Base-by-base conservation (phyloP, 2,888 invertebrate species). In the Cantharis lateralis region DNA sequence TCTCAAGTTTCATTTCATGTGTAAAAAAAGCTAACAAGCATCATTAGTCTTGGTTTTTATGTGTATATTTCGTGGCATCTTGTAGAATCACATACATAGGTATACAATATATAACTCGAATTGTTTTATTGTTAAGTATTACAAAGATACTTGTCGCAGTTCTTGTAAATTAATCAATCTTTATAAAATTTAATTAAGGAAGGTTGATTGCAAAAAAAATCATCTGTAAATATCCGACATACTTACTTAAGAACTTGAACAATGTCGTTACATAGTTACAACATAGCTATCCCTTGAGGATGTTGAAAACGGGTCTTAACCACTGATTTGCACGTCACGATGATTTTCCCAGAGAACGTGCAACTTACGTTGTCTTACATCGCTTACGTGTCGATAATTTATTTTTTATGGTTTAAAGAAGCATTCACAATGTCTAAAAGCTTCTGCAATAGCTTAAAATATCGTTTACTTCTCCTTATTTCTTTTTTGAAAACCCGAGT, bases 271-370 rank as follows among this genome's bases (percentile, higher is more conserved):
- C 48, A 48, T 48, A 48, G 48, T 48, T 48, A 48, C 48, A 48
- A 48, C 48, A 48, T 48, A 48, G 48, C n/a, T 48, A 76, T 74
- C 72, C 77, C 75, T 68, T 68, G 61, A 68, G 72, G 77, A 64
- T 26, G 63, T 68, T 62, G 76, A 64, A 63, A 69, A 72, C 32
- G 66, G 28, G 63, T 72, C 69, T 70, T 71, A 75, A 72, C 76
- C 72, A 72, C 76, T 63, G 72, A 76, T 66, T 72, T 68, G 71
- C 76, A 76, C 76, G 76, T 72, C 69, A 62, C 72, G 76, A 76
- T 68, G 72, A 72, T 72, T 76, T 76, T 16, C 63, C 66, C 16
- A 64, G 63, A 76, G 70, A 70, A 68, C 64, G 61, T 76, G 72
- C 69, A 76, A n/a, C 48, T 48, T 48, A n/a, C 48, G 48, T 48